Evolutionary conservation across 1,140 invertebrate species (phyloP).

Genomic region (Adoxophyes honmai): DNA sequence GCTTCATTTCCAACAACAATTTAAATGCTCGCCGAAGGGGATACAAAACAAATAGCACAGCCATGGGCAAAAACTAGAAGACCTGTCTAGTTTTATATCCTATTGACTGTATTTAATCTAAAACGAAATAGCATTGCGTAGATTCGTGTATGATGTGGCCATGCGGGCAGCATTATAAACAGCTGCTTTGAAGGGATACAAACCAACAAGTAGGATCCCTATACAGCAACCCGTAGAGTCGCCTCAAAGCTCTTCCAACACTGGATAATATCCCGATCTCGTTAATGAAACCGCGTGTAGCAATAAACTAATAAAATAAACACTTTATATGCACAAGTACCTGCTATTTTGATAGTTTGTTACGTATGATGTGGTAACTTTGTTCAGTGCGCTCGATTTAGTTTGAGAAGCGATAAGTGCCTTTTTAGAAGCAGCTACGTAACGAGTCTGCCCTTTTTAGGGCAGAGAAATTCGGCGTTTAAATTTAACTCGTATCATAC

Average conservation of each 20-base stretch:
- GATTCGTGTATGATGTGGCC: neutral
- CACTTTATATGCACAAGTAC: constrained; percentile 21
- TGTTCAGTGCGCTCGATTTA: no score
- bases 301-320: constrained; percentile 28
- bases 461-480: no score
- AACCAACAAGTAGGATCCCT: neutral
- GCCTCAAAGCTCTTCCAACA: neutral
- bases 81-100: constrained; percentile 4
- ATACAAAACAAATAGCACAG: no score
- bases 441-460: no score
- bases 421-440: no score
- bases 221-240: neutral
- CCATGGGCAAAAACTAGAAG: neutral
- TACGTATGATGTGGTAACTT: no score
- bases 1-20: no score
- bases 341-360: neutral
- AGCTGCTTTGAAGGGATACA: neutral
- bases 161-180: neutral
- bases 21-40: no score
- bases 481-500: no score
- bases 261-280: constrained; percentile 22
- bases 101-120: constrained; percentile 1
- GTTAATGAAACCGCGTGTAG: constrained; percentile 22
- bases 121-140: neutral
- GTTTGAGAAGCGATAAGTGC: no score